Percentiles rank a stretch among this genome's conserved stretches.
phyloP scores from a whole-genome alignment of 2,113 vertebrate genomes.

The Vimba vimba region DNA sequence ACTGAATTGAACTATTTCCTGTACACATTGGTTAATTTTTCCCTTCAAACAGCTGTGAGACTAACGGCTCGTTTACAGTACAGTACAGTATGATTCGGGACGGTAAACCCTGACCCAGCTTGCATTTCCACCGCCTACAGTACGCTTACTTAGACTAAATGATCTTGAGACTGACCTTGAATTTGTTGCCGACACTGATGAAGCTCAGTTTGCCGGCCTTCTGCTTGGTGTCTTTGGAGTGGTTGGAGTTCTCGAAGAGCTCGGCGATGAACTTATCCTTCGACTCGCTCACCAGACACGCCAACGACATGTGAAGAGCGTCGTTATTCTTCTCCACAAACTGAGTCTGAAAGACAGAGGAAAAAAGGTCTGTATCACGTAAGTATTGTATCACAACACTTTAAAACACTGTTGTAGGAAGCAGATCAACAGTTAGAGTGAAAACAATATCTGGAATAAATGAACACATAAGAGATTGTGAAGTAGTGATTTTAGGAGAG shows the following conservation, averaged over 20 bases:
- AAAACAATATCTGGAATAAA: background rate
- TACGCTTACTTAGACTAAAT: no score
- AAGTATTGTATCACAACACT: background rate
- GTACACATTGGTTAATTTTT: background rate
- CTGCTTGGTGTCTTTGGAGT: slow-evolving; percentile 89
- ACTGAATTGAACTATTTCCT: no score
- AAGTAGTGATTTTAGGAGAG: background rate
- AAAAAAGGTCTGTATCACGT: background rate
- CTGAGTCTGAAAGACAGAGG: slow-evolving; percentile 80
- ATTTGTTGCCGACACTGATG: slow-evolving; percentile 98
- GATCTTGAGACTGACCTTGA: slow-evolving; percentile 83
- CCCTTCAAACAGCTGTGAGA: background rate
- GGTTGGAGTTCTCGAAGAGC: slow-evolving; percentile 89
- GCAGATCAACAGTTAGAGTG: background rate
- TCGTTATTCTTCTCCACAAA: slow-evolving; percentile 99
- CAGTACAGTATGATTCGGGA: no score
- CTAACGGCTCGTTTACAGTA: no score
- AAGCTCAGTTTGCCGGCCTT: slow-evolving; percentile 97
- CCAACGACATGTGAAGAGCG: slow-evolving; percentile 96
- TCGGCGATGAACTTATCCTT: slow-evolving; percentile 89
- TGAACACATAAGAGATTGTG: background rate
- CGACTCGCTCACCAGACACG: slow-evolving; percentile 92
- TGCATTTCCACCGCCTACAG: no score
- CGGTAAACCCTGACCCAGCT: no score
- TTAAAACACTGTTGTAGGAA: background rate